These are phyloP conservation scores for Dicaeum eximium DNA, from an alignment of 2,113 vertebrate species.

Conservation along the genomic window DNA sequence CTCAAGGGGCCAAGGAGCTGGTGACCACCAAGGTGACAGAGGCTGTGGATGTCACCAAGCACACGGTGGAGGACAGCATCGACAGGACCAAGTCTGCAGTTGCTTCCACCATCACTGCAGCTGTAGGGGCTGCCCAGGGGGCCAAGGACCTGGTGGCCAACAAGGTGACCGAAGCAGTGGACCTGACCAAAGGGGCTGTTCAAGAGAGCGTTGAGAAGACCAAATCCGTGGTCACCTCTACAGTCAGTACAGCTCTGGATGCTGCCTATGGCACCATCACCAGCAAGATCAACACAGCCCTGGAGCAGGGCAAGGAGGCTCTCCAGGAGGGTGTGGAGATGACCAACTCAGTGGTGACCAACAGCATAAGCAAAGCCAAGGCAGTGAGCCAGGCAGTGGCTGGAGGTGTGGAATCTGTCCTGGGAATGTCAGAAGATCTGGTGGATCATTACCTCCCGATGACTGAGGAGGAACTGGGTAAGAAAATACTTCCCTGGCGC, in stretches of 20 bases:
- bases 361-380: constrained; percentile 79
- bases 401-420: constrained; percentile 79
- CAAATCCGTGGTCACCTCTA: constrained; percentile 75
- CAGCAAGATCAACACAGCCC: constrained; percentile 64
- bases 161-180: constrained; percentile 64
- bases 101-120: constrained; percentile 74
- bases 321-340: constrained; percentile 79
- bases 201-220: constrained; percentile 83
- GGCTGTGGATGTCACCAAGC: constrained; percentile 64
- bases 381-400: constrained; percentile 85
- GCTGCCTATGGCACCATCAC: constrained; percentile 79
- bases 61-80: constrained; percentile 75
- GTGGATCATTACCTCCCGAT: constrained; percentile 87
- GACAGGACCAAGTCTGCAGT: constrained; percentile 81
- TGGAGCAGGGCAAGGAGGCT: constrained; percentile 65
- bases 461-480: constrained; percentile 86
- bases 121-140: constrained; percentile 75
- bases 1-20: not conserved
- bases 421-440: constrained; percentile 82
- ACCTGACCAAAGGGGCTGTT: constrained; percentile 73
- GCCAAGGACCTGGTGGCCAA: constrained; percentile 47
- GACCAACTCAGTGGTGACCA: constrained; percentile 78
- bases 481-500: constrained; percentile 50
- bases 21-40: constrained; percentile 56
- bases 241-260: constrained; percentile 81